These are phyloP conservation scores for Lagodon rhomboides DNA, from an alignment of 2,797 vertebrate species.

Conservation along the genomic window DNA sequence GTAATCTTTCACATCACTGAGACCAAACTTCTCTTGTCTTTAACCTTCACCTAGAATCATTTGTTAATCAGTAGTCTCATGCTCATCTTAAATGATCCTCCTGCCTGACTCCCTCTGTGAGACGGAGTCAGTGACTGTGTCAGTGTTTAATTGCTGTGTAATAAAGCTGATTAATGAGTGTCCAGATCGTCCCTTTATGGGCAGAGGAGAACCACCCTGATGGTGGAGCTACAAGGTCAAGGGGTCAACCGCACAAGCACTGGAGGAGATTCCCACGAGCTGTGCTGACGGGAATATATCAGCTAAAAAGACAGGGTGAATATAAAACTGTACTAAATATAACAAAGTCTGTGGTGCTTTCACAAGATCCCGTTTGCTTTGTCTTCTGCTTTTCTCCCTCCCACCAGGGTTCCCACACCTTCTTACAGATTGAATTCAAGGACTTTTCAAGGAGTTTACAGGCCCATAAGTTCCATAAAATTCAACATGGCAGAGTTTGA, in stretches of 20 bases:
- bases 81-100: neutral
- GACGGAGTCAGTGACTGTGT: slow-evolving; percentile 4
- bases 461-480: too few relatives aligned
- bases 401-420: too few relatives aligned
- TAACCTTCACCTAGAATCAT: neutral
- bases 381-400: neutral
- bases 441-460: too few relatives aligned
- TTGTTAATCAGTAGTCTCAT: neutral
- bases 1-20: neutral
- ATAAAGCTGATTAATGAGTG: slow-evolving; percentile 60
- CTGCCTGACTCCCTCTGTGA: neutral
- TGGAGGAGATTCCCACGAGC: neutral
- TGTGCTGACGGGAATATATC: neutral
- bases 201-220: neutral
- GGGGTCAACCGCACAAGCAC: neutral
- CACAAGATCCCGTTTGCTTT: neutral
- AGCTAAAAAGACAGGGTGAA: neutral
- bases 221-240: neutral
- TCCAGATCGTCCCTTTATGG: slow-evolving; percentile 35
- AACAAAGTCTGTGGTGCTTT: neutral
- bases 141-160: slow-evolving; percentile 58
- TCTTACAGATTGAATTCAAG: too few relatives aligned
- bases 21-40: neutral
- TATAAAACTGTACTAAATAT: neutral
- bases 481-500: too few relatives aligned